Evolutionary conservation across 2,888 invertebrate species (phyloP).

Genomic region (Tachina fera): DNA sequence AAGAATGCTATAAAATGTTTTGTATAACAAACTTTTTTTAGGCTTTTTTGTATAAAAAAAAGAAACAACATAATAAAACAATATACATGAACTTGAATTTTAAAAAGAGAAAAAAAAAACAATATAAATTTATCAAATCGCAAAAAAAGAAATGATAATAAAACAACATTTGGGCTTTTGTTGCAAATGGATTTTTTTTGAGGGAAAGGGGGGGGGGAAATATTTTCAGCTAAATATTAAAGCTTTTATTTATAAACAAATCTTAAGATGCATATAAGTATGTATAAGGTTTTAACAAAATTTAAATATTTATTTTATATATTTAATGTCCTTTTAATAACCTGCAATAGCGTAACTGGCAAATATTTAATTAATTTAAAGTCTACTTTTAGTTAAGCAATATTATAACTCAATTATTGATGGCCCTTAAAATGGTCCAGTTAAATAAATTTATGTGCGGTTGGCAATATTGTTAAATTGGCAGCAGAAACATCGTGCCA

Average conservation of each 20-base stretch:
- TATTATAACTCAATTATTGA: constrained; percentile 28
- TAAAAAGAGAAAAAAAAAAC: background rate
- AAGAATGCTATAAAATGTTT: constrained; percentile 34
- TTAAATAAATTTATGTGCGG: constrained; percentile 60
- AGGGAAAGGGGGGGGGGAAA: too few species aligned
- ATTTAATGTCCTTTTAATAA: too few species aligned
- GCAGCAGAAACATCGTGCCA: constrained; percentile 38
- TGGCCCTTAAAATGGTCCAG: constrained; percentile 11
- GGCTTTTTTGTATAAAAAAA: constrained; percentile 18
- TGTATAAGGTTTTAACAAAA: too few species aligned
- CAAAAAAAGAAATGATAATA: background rate
- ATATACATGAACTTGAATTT: constrained; percentile 54
- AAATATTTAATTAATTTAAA: background rate
- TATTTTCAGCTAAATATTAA: background rate
- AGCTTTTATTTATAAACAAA: background rate
- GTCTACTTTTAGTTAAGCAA: constrained; percentile 18
- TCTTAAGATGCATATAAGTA: too few species aligned
- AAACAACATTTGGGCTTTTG: too few species aligned
- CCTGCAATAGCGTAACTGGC: background rate
- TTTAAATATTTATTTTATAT: too few species aligned
- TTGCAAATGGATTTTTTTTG: too few species aligned
- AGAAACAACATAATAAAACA: background rate
- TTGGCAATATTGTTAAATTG: constrained; percentile 61
- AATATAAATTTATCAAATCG: background rate
- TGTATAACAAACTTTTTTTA: constrained; percentile 35